Percentiles rank a stretch among this genome's conserved stretches.
These are phyloP conservation scores for Hucho hucho DNA, from an alignment of 2,113 vertebrate species.

Conservation along the genomic window DNA sequence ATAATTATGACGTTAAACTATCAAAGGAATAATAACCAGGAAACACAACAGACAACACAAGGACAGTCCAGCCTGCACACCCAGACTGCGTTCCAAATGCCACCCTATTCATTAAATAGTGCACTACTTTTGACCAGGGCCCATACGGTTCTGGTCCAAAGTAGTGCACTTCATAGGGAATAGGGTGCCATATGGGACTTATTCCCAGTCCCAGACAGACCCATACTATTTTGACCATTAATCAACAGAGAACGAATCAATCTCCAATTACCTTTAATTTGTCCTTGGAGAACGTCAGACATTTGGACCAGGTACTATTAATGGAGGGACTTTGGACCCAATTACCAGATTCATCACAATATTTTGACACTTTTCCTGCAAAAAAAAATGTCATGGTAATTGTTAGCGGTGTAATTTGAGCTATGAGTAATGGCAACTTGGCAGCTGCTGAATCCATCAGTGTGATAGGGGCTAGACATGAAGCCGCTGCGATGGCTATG, in stretches of 20 bases:
- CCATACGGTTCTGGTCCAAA: too few relatives aligned
- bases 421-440: slow-evolving; percentile 17
- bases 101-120: not conserved
- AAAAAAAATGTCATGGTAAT: slow-evolving; percentile 22
- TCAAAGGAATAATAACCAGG: not conserved
- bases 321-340: slow-evolving; percentile 84
- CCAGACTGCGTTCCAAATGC: not conserved
- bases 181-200: too few relatives aligned
- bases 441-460: slow-evolving; percentile 18
- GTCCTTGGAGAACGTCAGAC: slow-evolving; percentile 80
- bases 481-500: too few relatives aligned
- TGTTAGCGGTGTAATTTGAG: slow-evolving; percentile 21
- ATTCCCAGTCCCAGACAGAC: not conserved
- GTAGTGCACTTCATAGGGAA: too few relatives aligned
- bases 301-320: slow-evolving; percentile 84
- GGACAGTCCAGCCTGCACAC: not conserved
- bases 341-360: slow-evolving; percentile 84
- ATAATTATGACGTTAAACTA: not conserved
- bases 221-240: not conserved
- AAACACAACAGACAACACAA: not conserved
- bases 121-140: too few relatives aligned
- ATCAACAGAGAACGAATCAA: slow-evolving; percentile 6
- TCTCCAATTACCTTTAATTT: slow-evolving; percentile 76
- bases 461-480: slow-evolving; percentile 4
- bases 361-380: slow-evolving; percentile 86